Percentiles rank a stretch among this genome's conserved stretches.
phyloP scores from a whole-genome alignment of 2,113 vertebrate species.

The Lonchura striata region DNA sequence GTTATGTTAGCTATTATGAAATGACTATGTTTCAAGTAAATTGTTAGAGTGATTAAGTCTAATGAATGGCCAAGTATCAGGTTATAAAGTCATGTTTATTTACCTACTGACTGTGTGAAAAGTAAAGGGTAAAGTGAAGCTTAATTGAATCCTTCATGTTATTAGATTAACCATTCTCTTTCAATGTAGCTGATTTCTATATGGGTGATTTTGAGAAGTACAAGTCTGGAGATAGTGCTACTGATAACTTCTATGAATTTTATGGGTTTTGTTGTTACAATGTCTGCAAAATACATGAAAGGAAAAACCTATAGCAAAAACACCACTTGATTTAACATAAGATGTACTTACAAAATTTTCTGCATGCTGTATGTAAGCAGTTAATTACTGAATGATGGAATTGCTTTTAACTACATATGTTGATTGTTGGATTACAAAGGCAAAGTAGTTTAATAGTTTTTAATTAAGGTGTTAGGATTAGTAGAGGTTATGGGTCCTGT shows the following conservation, averaged over 20 bases:
- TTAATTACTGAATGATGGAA: not conserved
- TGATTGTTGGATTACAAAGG: not conserved
- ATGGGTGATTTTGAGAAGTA: not conserved
- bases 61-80: not conserved
- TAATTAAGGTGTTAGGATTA: not conserved
- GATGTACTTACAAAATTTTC: not conserved
- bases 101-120: not conserved
- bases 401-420: not conserved
- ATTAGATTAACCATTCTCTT: not conserved
- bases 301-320: not conserved
- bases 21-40: not conserved
- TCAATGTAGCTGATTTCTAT: not conserved
- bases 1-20: not conserved
- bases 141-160: not conserved
- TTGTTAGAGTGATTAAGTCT: not conserved
- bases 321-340: not conserved
- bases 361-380: not conserved
- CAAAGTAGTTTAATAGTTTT: not conserved
- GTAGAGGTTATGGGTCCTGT: not conserved
- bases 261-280: not conserved
- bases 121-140: not conserved
- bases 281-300: not conserved
- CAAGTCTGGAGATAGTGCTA: not conserved
- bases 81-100: not conserved
- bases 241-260: not conserved